Evolutionary conservation across 2,797 vertebrate species (phyloP), one percentile per base, ranked within the genome.

Genomic region (Tamandua tetradactyla): DNA sequence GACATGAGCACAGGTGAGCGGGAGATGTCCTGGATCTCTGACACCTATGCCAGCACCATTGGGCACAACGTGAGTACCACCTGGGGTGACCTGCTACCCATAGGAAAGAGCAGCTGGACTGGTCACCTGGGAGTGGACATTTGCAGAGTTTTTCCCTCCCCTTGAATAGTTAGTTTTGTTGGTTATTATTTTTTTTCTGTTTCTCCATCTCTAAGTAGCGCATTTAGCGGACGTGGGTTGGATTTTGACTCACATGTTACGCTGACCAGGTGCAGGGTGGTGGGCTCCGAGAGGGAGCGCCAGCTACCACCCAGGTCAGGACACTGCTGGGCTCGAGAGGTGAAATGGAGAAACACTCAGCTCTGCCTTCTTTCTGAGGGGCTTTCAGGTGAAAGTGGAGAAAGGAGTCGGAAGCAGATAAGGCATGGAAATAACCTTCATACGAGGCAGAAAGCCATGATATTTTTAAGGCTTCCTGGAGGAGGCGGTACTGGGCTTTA

Each of bases 11-110:
- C 99, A 0, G 99, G 99, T 25, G 99, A 99, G 98, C 98, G 99
- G 96, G 99, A 99, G 98, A 99, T 99, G 99, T 99, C 99, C 97
- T 99, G 99, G 99, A 99, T 99, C 30, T n/a, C n/a, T n/a, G n/a
- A n/a, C n/a, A n/a, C n/a, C n/a, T n/a, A n/a, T n/a, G n/a, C n/a
- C n/a, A n/a, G n/a, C n/a, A n/a, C n/a, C n/a, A n/a, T n/a, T n/a
- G n/a, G n/a, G n/a, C n/a, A n/a, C n/a, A n/a, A n/a, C n/a, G n/a
- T n/a, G n/a, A n/a, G n/a, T n/a, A n/a, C n/a, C n/a, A n/a, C n/a
- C n/a, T n/a, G n/a, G n/a, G n/a, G n/a, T n/a, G n/a, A n/a, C n/a
- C n/a, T n/a, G n/a, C n/a, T n/a, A n/a, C n/a, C n/a, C n/a, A n/a
- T n/a, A n/a, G 99, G 52, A 89, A 95, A 10, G 78, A 49, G 44